Evolutionary conservation across 2,888 invertebrate species (phyloP).

Genomic region (Ectemnius cavifrons): DNA sequence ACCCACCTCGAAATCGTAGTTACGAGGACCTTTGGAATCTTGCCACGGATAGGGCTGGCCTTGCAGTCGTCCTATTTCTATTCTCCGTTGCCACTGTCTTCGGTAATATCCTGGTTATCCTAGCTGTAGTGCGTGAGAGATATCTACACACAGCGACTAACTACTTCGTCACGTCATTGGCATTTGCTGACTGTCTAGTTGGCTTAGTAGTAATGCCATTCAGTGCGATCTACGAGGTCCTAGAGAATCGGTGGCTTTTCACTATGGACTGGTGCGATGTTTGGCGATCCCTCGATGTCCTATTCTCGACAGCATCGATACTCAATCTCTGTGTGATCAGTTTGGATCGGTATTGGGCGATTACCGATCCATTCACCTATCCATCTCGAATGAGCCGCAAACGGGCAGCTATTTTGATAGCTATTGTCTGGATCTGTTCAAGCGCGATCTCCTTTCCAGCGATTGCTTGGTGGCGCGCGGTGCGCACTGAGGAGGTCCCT

Average conservation of each 20-base stretch:
- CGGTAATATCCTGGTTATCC: slow-evolving; percentile 95
- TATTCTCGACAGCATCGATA: slow-evolving; percentile 98
- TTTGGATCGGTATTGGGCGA: slow-evolving; percentile 98
- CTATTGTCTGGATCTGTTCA: slow-evolving; percentile 97
- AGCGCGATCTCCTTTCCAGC: slow-evolving; percentile 99
- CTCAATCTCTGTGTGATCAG: slow-evolving; percentile 98
- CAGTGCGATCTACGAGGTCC: slow-evolving; percentile 92
- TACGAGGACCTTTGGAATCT: slow-evolving; percentile 75
- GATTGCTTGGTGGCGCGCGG: slow-evolving; percentile 97
- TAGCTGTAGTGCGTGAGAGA: slow-evolving; percentile 94
- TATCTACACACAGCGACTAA: slow-evolving; percentile 98
- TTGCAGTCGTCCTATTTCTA: slow-evolving; percentile 89
- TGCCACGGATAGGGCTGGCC: slow-evolving; percentile 85
- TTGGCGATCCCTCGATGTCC: slow-evolving; percentile 97
- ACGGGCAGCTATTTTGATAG: slow-evolving; percentile 92
- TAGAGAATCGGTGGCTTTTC: slow-evolving; percentile 95
- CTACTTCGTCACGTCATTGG: slow-evolving; percentile 97
- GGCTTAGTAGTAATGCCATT: slow-evolving; percentile 99
- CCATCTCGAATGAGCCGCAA: slow-evolving; percentile 95
- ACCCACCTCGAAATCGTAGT: slow-evolving; percentile 58
- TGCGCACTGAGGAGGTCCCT: slow-evolving; percentile 88
- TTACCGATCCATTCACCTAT: slow-evolving; percentile 98
- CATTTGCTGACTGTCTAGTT: slow-evolving; percentile 97
- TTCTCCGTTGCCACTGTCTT: slow-evolving; percentile 96
- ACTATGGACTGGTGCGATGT: slow-evolving; percentile 98